Evolutionary conservation across 1,140 invertebrate species (phyloP).

Genomic region (Panulirus ornatus): DNA sequence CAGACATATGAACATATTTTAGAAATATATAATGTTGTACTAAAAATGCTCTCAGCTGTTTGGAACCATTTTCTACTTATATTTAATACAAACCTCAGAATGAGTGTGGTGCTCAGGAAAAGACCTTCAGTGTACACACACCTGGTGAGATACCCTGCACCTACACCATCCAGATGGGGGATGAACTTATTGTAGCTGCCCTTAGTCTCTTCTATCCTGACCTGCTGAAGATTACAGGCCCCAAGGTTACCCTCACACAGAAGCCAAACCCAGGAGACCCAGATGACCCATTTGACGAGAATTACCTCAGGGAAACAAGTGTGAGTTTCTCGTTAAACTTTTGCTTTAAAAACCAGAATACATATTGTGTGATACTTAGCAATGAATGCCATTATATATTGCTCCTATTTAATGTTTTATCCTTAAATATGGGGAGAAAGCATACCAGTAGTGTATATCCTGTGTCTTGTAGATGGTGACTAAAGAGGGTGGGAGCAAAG

Average conservation of each 20-base stretch:
- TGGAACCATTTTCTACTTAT: too few relatives aligned
- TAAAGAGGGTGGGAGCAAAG: too few relatives aligned
- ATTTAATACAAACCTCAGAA: conserved; percentile 80
- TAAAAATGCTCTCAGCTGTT: too few relatives aligned
- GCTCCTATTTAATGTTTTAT: too few relatives aligned
- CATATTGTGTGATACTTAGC: background rate
- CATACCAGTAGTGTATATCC: too few relatives aligned
- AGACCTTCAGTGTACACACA: conserved; percentile 87
- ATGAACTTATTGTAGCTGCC: conserved; percentile 95
- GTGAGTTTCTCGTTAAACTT: too few relatives aligned
- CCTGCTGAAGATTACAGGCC: conserved; percentile 82
- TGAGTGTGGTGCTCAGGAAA: conserved; percentile 89
- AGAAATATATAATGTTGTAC: too few relatives aligned
- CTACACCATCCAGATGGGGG: conserved; percentile 90
- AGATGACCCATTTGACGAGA: conserved; percentile 95
- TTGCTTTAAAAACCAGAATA: too few relatives aligned
- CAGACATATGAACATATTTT: too few relatives aligned
- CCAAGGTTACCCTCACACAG: conserved; percentile 83
- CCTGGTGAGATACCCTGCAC: conserved; percentile 85
- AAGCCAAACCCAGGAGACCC: conserved; percentile 88
- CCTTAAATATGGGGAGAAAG: too few relatives aligned
- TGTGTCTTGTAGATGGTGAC: too few relatives aligned
- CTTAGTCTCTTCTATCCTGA: conserved; percentile 93
- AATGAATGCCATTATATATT: too few relatives aligned
- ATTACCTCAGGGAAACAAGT: conserved; percentile 92